Evolutionary conservation across 1,140 invertebrate species (phyloP), one percentile per base, ranked within the genome.

Genomic region (Aphaenogaster floridana): DNA sequence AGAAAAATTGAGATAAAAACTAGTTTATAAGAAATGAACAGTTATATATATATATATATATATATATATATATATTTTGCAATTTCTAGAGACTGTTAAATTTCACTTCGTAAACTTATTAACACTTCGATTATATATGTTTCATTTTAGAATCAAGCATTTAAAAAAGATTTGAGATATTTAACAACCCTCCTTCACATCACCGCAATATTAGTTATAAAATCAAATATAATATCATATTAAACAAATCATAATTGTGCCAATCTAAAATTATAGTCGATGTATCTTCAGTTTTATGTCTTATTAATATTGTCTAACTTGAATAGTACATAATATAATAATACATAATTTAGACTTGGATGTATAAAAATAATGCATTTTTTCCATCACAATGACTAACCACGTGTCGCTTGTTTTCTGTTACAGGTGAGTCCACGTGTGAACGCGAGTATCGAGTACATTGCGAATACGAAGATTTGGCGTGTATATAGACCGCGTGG

Each of bases 391-490:
- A 15, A 59, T n/a, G 13, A 87, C 45, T 91, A 88, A 89, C 63
- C 63, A 63, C 36, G 42, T 79, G 80, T 81, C 74, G 80, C 11
- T 11, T 34, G 21, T 72, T 87, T 86, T 92, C 39, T 91, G 89
- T 92, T 91, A 3, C 90, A 92, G 91, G 91, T 92, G 89, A 92
- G 90, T 91, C 17, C 57, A 79, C 52, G 48, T 52, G 45, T 11
- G 17, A 45, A 45, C n/a, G 34, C 66, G 11, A 13, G 52, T 77
- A 57, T 48, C 36, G 68, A 64, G 1, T 68, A 59, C 21, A 21
- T 45, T 68, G 34, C 13, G 17, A 76, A n/a, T n/a, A 15, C 52
- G 8, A 84, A 72, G 36, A 54, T 50, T 28, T 52, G n/a, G 17
- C 21, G 50, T 28, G 9, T 66, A 11, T 45, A 39, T 6, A 17